phyloP scores from a whole-genome alignment of 2,888 invertebrate species.

The Deladenus siricidicola region DNA sequence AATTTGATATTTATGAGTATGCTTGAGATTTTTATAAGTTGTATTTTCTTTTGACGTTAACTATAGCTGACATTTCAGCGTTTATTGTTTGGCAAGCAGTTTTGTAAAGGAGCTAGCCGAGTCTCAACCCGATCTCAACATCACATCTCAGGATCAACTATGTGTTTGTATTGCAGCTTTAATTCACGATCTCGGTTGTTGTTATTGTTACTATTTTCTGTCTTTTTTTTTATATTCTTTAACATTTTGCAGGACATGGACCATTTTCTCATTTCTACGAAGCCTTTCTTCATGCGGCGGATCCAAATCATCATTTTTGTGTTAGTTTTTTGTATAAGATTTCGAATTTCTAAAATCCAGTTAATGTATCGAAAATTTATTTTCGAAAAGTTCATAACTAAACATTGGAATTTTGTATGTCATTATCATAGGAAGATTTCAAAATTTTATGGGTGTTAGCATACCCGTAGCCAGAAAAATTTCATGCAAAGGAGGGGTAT shows the following conservation, averaged over 20 bases:
- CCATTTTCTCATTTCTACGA: constrained; percentile 67
- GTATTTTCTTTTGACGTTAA: constrained; percentile 5
- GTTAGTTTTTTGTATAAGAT: constrained; percentile 1
- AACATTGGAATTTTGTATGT: too few relatives aligned
- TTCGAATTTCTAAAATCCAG: too few relatives aligned
- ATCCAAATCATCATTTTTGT: constrained; percentile 11
- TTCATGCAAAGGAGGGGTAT: too few relatives aligned
- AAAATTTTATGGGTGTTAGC: too few relatives aligned
- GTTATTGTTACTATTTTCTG: neutral
- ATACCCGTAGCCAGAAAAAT: too few relatives aligned
- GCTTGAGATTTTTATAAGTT: neutral
- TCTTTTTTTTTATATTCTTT: constrained; percentile 7
- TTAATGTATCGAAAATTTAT: too few relatives aligned
- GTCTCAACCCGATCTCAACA: constrained; percentile 45
- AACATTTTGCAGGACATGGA: constrained; percentile 58
- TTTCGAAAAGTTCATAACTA: too few relatives aligned
- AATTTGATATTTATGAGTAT: neutral
- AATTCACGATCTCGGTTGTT: constrained; percentile 63
- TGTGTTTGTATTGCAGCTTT: constrained; percentile 63
- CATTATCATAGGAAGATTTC: too few relatives aligned
- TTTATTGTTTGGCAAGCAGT: constrained; percentile 58
- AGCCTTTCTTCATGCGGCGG: neutral
- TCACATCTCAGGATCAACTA: constrained; percentile 58
- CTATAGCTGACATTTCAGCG: too few relatives aligned
- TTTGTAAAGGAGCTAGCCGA: constrained; percentile 55